phyloP scores from a whole-genome alignment of 2,888 invertebrate species.

The Caenorhabditis angaria region DNA sequence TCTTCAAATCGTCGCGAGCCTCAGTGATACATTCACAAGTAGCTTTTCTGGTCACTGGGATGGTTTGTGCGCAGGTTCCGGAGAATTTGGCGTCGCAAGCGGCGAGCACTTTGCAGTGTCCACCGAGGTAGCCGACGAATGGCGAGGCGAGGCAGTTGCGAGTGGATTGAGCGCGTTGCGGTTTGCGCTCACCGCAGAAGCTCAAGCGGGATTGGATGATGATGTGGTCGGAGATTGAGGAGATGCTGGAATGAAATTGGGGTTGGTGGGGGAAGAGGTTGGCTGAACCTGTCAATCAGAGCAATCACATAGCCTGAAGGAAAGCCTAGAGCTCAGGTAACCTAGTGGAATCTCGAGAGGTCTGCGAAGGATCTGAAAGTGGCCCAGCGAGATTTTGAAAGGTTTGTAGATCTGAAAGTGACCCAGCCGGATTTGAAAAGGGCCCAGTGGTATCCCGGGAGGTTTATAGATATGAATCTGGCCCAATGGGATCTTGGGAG shows the following conservation, averaged over 20 bases:
- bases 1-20: conserved; percentile 69
- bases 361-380: no score
- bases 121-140: conserved; percentile 65
- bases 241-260: conserved; percentile 58
- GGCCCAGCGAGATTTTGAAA: no score
- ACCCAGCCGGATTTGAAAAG: no score
- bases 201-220: conserved; percentile 68
- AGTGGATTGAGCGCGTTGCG: conserved; percentile 65
- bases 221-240: conserved; percentile 71
- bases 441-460: no score
- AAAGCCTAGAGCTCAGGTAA: no score
- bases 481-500: no score
- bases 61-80: conserved; percentile 57
- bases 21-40: conserved; percentile 71
- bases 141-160: conserved; percentile 65
- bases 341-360: no score
- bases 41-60: conserved; percentile 57
- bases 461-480: no score
- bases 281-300: no score
- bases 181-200: conserved; percentile 71
- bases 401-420: no score
- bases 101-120: conserved; percentile 65
- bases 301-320: no score
- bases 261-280: neutral
- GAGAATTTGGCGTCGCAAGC: conserved; percentile 50